phyloP scores from a whole-genome alignment of 2,888 invertebrate species.

The Yponomeuta malinellus region DNA sequence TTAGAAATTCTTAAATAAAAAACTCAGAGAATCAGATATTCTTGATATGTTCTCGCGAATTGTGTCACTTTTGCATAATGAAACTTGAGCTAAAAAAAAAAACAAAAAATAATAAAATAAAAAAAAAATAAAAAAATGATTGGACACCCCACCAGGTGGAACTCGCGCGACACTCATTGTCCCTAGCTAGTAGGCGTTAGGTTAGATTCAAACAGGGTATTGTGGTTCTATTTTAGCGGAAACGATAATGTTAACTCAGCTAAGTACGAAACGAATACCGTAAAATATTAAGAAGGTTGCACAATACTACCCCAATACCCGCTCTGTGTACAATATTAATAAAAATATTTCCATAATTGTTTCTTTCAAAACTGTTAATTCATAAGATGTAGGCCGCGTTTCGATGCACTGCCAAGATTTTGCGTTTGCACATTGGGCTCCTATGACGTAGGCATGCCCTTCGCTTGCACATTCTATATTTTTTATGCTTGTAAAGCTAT shows the following conservation, averaged over 20 bases:
- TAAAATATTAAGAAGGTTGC: slow-evolving; percentile 40
- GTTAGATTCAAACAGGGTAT: slow-evolving; percentile 71
- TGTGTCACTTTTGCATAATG: neutral
- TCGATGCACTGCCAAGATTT: slow-evolving; percentile 2
- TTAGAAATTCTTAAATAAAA: no score
- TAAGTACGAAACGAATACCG: slow-evolving; percentile 54
- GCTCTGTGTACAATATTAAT: slow-evolving; percentile 48
- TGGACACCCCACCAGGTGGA: slow-evolving; percentile 18
- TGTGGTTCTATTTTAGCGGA: slow-evolving; percentile 73
- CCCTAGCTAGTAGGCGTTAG: slow-evolving; percentile 72
- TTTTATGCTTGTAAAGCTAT: no score
- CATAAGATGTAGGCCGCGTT: slow-evolving; percentile 26
- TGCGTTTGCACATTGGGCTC: no score
- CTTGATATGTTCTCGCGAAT: no score
- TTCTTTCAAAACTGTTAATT: slow-evolving; percentile 45
- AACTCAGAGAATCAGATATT: no score
- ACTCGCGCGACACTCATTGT: slow-evolving; percentile 68
- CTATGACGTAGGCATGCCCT: no score
- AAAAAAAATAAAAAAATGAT: neutral
- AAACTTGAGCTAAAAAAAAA: neutral
- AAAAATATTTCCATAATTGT: slow-evolving; percentile 37
- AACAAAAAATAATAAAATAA: neutral
- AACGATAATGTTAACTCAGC: slow-evolving; percentile 58
- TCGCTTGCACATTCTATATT: no score
- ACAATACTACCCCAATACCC: slow-evolving; percentile 75